phyloP scores from a whole-genome alignment of 2,888 invertebrate genomes.

The Atrina japonica region DNA sequence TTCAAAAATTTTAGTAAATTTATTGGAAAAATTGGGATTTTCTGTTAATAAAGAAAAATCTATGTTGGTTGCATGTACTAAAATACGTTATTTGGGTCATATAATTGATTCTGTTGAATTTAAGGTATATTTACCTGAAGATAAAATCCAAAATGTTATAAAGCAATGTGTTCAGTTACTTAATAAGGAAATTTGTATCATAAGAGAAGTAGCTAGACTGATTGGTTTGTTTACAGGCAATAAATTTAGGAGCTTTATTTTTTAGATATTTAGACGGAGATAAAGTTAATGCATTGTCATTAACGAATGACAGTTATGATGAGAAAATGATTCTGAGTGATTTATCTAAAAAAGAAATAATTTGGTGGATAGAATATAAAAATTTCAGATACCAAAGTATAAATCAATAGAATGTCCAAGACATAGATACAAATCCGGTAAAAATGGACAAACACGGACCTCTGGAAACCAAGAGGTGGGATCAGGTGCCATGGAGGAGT shows the following conservation, averaged over 20 bases:
- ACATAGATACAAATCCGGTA: no score
- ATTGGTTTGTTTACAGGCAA: constrained; percentile 9
- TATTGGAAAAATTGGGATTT: constrained; percentile 16
- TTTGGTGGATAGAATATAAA: constrained; percentile 36
- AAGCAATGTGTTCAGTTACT: background rate
- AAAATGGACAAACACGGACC: no score
- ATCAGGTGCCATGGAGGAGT: no score
- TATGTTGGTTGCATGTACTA: constrained; percentile 14
- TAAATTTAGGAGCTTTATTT: constrained; percentile 1
- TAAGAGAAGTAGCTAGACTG: constrained; percentile 7
- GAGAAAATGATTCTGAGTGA: background rate
- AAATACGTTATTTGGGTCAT: constrained; percentile 30
- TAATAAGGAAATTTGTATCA: background rate
- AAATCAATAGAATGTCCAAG: no score
- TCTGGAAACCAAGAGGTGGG: no score
- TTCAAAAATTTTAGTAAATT: constrained; percentile 7
- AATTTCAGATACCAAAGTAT: no score
- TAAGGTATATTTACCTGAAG: constrained; percentile 27
- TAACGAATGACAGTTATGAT: background rate
- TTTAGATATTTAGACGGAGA: constrained; percentile 14
- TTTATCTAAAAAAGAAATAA: constrained; percentile 17
- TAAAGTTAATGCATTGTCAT: background rate
- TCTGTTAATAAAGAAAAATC: constrained; percentile 36
- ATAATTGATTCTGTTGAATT: constrained; percentile 33
- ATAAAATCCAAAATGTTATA: constrained; percentile 19